A percentile compares a stretch with the other conserved stretches of the same genome.
Conservation (phyloP, 2,888 invertebrate species). For the Colletes collaris region DNA sequence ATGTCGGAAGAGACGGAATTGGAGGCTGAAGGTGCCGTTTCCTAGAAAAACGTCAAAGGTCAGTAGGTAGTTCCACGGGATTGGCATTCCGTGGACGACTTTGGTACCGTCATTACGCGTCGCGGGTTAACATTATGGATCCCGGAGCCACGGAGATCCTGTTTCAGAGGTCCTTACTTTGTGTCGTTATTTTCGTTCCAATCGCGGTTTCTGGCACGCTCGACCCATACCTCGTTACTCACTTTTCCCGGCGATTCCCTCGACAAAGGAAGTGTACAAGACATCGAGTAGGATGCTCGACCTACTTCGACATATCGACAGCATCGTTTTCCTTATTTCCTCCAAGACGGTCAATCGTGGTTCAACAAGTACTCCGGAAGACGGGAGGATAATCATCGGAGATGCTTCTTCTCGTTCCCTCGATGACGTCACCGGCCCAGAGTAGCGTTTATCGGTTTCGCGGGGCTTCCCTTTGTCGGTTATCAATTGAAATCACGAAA, state of each 20-base stretch:
- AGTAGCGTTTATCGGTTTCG: background rate
- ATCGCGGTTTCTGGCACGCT: conserved; percentile 2
- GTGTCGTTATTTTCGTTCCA: conserved; percentile 4
- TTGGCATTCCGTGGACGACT: background rate
- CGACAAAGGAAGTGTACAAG: conserved; percentile 14
- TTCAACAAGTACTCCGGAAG: conserved; percentile 21
- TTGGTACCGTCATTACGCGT: background rate
- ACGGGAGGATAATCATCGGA: conserved; percentile 13
- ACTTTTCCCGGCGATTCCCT: conserved; percentile 11
- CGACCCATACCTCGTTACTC: conserved; percentile 23
- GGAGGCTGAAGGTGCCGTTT: background rate
- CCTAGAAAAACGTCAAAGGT: background rate
- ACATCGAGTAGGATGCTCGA: conserved; percentile 28
- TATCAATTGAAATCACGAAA: too few species aligned
- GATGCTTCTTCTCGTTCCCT: background rate
- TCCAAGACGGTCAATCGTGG: conserved; percentile 20
- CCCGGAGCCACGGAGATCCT: background rate
- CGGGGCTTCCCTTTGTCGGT: too few species aligned
- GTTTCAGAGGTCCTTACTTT: background rate
- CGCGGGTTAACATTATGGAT: too few species aligned
- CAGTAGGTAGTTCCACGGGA: too few species aligned
- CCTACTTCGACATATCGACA: conserved; percentile 40
- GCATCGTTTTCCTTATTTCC: conserved; percentile 36
- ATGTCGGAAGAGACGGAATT: too few species aligned
- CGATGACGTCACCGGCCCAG: background rate